A percentile compares a stretch with the other conserved stretches of the same genome.
Conservation (phyloP, 1,140 invertebrate species). For the Oscheius sp. region DNA sequence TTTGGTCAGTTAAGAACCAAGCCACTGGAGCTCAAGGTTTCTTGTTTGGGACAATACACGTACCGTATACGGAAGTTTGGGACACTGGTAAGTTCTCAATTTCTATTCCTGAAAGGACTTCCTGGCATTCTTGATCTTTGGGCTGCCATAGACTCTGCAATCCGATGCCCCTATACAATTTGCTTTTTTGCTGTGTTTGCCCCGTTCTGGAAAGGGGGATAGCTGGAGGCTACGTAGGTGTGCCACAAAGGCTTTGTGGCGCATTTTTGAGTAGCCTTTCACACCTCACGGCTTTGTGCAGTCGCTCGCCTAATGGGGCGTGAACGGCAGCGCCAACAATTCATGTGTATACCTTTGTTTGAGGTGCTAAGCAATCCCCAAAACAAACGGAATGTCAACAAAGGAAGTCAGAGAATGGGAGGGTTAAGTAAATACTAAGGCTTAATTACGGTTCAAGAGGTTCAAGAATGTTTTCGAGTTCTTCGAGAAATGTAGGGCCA, state of each 20-base stretch:
- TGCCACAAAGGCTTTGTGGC: background rate
- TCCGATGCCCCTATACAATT: background rate
- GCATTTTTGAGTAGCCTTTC: slow-evolving; percentile 13
- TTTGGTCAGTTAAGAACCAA: slow-evolving; percentile 22
- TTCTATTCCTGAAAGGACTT: background rate
- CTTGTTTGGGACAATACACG: slow-evolving; percentile 34
- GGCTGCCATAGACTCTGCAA: background rate
- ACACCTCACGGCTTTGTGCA: slow-evolving; percentile 7
- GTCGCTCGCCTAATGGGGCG: background rate
- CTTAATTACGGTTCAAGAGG: too few species aligned
- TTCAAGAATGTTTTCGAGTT: too few species aligned
- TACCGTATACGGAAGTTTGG: slow-evolving; percentile 29
- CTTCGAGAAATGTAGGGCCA: too few species aligned
- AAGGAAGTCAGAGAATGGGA: too few species aligned
- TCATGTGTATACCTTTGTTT: too few species aligned
- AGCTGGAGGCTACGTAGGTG: background rate
- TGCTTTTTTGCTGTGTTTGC: background rate
- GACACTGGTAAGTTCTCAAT: slow-evolving; percentile 9
- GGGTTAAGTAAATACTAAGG: too few species aligned
- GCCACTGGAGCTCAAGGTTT: slow-evolving; percentile 4
- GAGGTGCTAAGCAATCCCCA: background rate
- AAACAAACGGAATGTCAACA: too few species aligned
- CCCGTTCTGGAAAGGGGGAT: background rate
- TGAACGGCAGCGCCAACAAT: background rate
- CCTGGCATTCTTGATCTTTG: background rate